Conservation (phyloP, 2,888 invertebrate species). For the Tipula lateralis region DNA sequence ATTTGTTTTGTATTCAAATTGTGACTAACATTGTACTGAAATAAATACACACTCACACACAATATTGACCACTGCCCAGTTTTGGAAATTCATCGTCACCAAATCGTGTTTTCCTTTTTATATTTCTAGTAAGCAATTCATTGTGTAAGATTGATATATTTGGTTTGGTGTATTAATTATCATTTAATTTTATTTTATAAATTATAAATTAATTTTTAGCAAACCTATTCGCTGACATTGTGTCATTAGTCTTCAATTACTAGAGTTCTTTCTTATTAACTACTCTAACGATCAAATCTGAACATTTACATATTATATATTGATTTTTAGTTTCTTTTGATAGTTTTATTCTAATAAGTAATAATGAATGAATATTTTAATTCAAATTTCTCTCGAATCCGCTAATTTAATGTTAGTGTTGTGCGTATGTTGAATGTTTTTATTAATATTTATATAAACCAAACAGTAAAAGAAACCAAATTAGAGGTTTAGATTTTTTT, state of each 20-base stretch:
- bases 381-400: neutral
- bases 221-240: neutral
- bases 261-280: neutral
- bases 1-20: neutral
- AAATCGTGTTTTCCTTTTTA: neutral
- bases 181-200: neutral
- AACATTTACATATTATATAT: neutral
- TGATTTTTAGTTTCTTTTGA: neutral
- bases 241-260: neutral
- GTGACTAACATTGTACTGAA: neutral
- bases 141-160: neutral
- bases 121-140: neutral
- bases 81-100: slow-evolving; percentile 9
- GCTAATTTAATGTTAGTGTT: neutral
- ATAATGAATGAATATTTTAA: neutral
- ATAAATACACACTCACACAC: neutral
- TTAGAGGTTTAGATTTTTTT: neutral
- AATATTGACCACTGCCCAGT: neutral
- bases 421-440: neutral
- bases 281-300: neutral
- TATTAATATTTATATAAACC: neutral
- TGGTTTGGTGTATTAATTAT: neutral
- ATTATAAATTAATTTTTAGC: neutral
- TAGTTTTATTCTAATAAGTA: neutral
- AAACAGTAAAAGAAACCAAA: neutral